phyloP scores from a whole-genome alignment of 2,888 invertebrate species.

The Callyntrura guangdongensis region DNA sequence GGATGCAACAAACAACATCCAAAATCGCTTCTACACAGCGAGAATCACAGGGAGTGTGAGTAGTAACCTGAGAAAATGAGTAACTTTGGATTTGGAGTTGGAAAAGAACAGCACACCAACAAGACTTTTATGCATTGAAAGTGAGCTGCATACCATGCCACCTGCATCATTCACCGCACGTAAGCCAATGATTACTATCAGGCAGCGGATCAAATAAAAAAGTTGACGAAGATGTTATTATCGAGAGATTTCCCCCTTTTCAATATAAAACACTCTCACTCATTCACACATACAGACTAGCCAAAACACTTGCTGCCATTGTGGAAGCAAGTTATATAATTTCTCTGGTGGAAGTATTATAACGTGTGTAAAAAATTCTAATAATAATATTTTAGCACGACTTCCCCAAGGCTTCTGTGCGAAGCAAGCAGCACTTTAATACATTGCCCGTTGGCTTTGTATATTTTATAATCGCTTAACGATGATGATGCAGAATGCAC shows the following conservation, averaged over 20 bases:
- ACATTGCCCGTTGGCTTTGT: neutral
- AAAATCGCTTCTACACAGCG: conserved; percentile 18
- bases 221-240: conserved; percentile 24
- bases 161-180: neutral
- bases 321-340: neutral
- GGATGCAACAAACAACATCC: conserved; percentile 26
- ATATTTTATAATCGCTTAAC: neutral
- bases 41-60: conserved; percentile 44
- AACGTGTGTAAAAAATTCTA: conserved; percentile 15
- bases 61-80: conserved; percentile 59
- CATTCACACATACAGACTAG: neutral
- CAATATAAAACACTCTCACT: neutral
- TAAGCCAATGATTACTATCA: conserved; percentile 12
- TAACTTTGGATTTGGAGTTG: conserved; percentile 38
- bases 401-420: conserved; percentile 54
- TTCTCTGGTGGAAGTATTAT: neutral
- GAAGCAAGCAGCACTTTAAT: neutral
- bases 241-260: conserved; percentile 14
- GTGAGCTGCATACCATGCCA: neutral
- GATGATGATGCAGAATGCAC: conserved; percentile 43
- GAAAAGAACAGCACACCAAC: conserved; percentile 22
- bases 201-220: neutral
- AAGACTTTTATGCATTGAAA: neutral
- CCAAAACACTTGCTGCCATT: neutral
- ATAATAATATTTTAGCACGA: conserved; percentile 46